These are phyloP conservation scores for Tachyglossus aculeatus DNA, from an alignment of 2,797 vertebrate genomes.

Conservation along the genomic window DNA sequence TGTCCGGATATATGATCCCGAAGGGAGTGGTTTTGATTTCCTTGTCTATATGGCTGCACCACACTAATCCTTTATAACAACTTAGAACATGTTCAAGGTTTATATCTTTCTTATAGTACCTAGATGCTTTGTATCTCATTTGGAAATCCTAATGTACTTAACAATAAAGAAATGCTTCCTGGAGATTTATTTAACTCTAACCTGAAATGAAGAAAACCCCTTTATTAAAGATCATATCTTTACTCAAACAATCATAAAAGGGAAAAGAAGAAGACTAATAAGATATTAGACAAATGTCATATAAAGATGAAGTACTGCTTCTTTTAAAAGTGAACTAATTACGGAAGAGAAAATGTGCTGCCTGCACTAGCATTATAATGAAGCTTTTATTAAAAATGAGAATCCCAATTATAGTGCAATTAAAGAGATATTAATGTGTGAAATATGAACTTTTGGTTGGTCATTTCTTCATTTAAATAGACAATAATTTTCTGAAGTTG, in stretches of 20 bases:
- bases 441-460: slow-evolving; percentile 24
- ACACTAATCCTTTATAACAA: not conserved
- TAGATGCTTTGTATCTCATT: not conserved
- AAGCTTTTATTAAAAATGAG: slow-evolving; percentile 63
- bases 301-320: not conserved
- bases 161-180: not conserved
- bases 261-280: slow-evolving; percentile 16
- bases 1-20: not conserved
- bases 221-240: not conserved
- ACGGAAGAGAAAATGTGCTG: slow-evolving; percentile 27
- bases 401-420: slow-evolving; percentile 49
- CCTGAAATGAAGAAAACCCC: not conserved
- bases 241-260: not conserved
- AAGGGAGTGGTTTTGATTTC: not conserved
- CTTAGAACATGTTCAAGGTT: not conserved
- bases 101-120: not conserved
- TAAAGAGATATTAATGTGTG: slow-evolving; percentile 29
- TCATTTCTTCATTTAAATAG: not conserved
- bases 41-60: not conserved
- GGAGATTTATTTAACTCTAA: not conserved
- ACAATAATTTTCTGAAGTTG: slow-evolving; percentile 16
- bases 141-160: slow-evolving; percentile 1
- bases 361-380: slow-evolving; percentile 35
- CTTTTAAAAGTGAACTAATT: slow-evolving; percentile 38
- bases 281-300: slow-evolving; percentile 25